These are phyloP conservation scores for Caradrina kadenii DNA, from an alignment of 2,888 invertebrate species.

Conservation along the genomic window DNA sequence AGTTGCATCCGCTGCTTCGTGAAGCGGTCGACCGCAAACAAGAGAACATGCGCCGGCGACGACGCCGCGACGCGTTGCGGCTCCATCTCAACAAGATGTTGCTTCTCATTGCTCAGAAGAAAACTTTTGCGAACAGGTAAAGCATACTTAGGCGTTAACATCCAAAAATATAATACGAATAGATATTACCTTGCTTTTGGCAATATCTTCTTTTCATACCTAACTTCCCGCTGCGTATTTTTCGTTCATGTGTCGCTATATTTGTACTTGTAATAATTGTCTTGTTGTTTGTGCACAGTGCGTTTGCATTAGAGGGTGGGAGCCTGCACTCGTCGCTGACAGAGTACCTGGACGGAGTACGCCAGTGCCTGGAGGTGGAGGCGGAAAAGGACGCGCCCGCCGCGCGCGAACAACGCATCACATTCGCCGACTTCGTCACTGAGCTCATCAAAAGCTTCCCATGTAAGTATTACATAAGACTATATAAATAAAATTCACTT, in stretches of 20 bases:
- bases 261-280: neutral
- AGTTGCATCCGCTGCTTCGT: slow-evolving; percentile 96
- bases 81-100: slow-evolving; percentile 97
- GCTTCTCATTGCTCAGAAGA: slow-evolving; percentile 97
- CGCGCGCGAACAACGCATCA: slow-evolving; percentile 96
- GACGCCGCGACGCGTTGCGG: slow-evolving; percentile 97
- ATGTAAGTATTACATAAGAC: slow-evolving; percentile 82
- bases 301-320: slow-evolving; percentile 96
- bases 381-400: slow-evolving; percentile 97
- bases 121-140: slow-evolving; percentile 95
- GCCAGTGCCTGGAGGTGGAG: slow-evolving; percentile 97
- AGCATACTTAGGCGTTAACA: neutral
- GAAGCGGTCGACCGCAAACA: slow-evolving; percentile 99
- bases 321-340: slow-evolving; percentile 96
- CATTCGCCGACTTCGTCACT: slow-evolving; percentile 98
- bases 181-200: no score
- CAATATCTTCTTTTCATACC: no score
- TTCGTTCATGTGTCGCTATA: no score
- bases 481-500: no score
- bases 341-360: slow-evolving; percentile 98
- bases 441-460: slow-evolving; percentile 98
- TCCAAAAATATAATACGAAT: no score
- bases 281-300: slow-evolving; percentile 83
- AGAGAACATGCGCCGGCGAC: slow-evolving; percentile 97
- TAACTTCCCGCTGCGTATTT: no score